phyloP scores from a whole-genome alignment of 2,888 invertebrate species.

The Drosophila gaucha region DNA sequence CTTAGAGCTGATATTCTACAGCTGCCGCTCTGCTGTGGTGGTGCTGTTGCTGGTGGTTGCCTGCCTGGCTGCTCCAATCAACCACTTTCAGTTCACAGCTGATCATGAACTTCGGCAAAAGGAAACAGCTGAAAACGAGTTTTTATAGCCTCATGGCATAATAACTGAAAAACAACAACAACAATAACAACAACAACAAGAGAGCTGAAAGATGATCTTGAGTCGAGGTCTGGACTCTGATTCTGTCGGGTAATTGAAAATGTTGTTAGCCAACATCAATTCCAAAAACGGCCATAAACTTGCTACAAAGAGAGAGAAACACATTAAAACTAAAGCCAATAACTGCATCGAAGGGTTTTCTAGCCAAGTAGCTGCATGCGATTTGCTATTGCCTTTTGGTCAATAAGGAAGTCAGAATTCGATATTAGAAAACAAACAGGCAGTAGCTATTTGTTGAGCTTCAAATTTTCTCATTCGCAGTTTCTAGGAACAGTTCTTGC shows the following conservation, averaged over 20 bases:
- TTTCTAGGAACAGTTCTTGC: slow-evolving; percentile 47
- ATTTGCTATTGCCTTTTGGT: slow-evolving; percentile 27
- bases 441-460: slow-evolving; percentile 47
- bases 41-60: slow-evolving; percentile 3
- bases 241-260: slow-evolving; percentile 67
- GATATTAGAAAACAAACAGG: slow-evolving; percentile 19
- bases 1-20: slow-evolving; percentile 30
- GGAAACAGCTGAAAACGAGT: slow-evolving; percentile 74
- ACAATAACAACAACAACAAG: slow-evolving; percentile 9
- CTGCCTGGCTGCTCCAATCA: slow-evolving; percentile 55
- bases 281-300: slow-evolving; percentile 76
- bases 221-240: slow-evolving; percentile 23
- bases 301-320: slow-evolving; percentile 43
- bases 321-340: slow-evolving; percentile 47
- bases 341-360: slow-evolving; percentile 14
- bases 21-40: background rate
- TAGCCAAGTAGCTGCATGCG: slow-evolving; percentile 31
- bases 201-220: slow-evolving; percentile 33
- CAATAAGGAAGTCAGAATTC: slow-evolving; percentile 70
- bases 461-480: slow-evolving; percentile 40
- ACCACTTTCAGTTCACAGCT: slow-evolving; percentile 81
- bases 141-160: slow-evolving; percentile 73
- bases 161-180: slow-evolving; percentile 60
- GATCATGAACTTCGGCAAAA: slow-evolving; percentile 75
- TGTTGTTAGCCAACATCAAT: slow-evolving; percentile 79